Conservation (phyloP, 1,140 invertebrate species). For the Drosophila willistoni region DNA sequence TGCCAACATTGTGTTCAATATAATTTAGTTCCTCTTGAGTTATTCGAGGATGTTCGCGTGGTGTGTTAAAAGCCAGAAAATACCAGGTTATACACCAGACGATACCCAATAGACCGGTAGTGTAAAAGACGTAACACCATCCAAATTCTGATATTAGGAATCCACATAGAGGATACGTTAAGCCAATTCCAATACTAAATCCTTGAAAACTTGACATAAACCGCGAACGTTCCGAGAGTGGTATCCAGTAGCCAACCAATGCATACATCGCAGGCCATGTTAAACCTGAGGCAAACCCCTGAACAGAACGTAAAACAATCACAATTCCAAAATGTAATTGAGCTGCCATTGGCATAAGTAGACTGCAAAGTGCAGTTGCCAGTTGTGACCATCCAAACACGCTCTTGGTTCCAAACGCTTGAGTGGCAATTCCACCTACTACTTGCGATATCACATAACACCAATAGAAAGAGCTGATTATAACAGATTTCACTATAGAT, state of each 20-base stretch:
- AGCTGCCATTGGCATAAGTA: slow-evolving; percentile 87
- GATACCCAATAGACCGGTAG: slow-evolving; percentile 88
- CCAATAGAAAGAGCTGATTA: slow-evolving; percentile 89
- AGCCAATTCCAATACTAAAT: slow-evolving; percentile 89
- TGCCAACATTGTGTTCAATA: slow-evolving; percentile 87
- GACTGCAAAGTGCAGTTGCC: slow-evolving; percentile 87
- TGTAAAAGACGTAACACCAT: slow-evolving; percentile 89
- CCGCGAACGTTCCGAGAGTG: slow-evolving; percentile 89
- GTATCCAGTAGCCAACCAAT: slow-evolving; percentile 93
- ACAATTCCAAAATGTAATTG: slow-evolving; percentile 86
- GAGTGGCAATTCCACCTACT: slow-evolving; percentile 89
- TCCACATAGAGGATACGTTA: slow-evolving; percentile 89
- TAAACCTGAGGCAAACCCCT: slow-evolving; percentile 89
- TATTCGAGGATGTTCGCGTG: slow-evolving; percentile 90
- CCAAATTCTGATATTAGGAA: slow-evolving; percentile 88
- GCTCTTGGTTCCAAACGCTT: slow-evolving; percentile 90
- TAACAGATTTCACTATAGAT: slow-evolving; percentile 85
- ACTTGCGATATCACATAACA: slow-evolving; percentile 89
- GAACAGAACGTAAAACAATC: slow-evolving; percentile 87
- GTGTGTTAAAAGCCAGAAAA: slow-evolving; percentile 89
- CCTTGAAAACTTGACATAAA: slow-evolving; percentile 92
- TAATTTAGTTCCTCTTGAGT: slow-evolving; percentile 87
- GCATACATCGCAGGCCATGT: slow-evolving; percentile 95
- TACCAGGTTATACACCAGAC: slow-evolving; percentile 89
- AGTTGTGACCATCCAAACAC: slow-evolving; percentile 90